Base-by-base conservation (phyloP, 2,113 vertebrate genomes). In the Lophotis ruficrista region DNA sequence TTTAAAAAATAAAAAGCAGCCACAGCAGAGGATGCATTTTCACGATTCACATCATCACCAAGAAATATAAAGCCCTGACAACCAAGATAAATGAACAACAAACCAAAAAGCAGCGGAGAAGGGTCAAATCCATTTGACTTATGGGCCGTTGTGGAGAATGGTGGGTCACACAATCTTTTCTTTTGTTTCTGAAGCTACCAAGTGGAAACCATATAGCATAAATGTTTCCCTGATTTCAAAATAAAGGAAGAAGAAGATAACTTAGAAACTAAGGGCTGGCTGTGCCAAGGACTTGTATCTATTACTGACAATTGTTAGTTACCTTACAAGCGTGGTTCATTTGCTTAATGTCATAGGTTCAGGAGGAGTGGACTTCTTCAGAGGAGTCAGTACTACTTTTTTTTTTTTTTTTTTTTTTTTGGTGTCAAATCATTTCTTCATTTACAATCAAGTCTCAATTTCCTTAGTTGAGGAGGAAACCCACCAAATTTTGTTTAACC, bases 31-130 rank as follows among this genome's bases (percentile, higher is more conserved):
- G 56, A 87, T 94, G 38, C 84, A 75, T 97, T 95, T 96, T 95
- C 82, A 83, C 93, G 90, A 96, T 96, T 96, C 94, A 96, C 62
- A 76, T 96, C 75, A 95, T 92, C 80, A 69, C 80, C 45, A 85
- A 94, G 82, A 97, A 96, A 96, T 71, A 96, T 68, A 88, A 84
- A 95, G 83, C 68, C 38, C 86, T 97, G 96, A 97, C 86, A 97
- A 94, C 28, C 56, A 96, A 96, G 93, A 98, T 94, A 95, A 98
- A 98, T 98, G 96, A 97, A 85, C 69, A 97, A 93, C 73, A 96
- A 95, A 83, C 91, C 58, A 61, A 94, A 95, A 96, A 95, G 83
- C 62, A 72, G 82, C 83, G n/a, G 71, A 83, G 87, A 97, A 94
- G 83, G 85, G 87, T 98, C 94, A 97, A 96, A 94, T 93, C 66